Conservation (phyloP, 2,797 vertebrate species). For the Sardinella longiceps region DNA sequence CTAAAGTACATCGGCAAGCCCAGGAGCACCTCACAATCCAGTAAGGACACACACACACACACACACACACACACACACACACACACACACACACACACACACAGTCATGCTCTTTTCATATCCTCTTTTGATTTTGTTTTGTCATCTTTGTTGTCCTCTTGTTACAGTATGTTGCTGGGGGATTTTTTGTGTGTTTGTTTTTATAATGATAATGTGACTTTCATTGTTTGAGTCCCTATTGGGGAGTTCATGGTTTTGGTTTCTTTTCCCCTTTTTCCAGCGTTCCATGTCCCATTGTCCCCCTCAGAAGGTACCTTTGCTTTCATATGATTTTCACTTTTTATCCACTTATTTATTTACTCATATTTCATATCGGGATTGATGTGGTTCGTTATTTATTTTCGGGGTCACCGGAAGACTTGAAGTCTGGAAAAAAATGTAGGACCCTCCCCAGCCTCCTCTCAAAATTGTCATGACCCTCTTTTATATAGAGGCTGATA, state of each 20-base stretch:
- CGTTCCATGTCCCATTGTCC: conserved; percentile 93
- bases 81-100: no score
- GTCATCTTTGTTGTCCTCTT: background rate
- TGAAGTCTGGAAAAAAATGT: no score
- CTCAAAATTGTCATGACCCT: no score
- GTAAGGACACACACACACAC: conserved; percentile 65
- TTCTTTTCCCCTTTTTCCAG: conserved; percentile 70
- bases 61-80: no score
- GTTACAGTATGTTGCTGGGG: background rate
- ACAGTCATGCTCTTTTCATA: background rate
- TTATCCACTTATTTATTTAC: no score
- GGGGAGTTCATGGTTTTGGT: background rate
- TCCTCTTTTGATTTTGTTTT: background rate
- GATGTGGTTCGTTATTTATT: no score
- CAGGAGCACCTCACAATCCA: conserved; percentile 84
- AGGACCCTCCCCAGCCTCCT: no score
- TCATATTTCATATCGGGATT: no score
- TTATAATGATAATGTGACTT: background rate
- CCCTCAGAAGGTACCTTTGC: conserved; percentile 85
- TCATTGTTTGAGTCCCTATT: background rate
- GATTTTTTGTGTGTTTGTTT: no score
- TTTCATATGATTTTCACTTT: background rate
- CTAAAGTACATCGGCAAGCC: conserved; percentile 95
- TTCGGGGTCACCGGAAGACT: no score
- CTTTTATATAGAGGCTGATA: no score